These are phyloP conservation scores for Anthonomus grandis DNA, from an alignment of 1,140 invertebrate genomes.

Conservation along the genomic window DNA sequence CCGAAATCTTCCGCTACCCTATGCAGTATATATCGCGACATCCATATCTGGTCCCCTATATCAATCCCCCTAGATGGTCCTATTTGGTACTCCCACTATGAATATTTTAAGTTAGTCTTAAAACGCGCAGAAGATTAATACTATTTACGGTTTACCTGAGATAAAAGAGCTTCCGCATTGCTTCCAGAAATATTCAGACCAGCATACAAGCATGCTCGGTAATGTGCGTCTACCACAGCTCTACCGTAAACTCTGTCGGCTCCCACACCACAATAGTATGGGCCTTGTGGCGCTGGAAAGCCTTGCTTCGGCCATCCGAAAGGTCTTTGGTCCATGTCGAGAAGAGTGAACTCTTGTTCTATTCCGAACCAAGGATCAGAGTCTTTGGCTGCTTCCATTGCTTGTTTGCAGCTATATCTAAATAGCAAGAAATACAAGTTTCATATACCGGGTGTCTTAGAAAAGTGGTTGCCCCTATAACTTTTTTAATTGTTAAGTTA, in stretches of 20 bases:
- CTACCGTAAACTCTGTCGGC: constrained; percentile 90
- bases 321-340: constrained; percentile 85
- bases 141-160: too few relatives aligned
- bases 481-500: too few relatives aligned
- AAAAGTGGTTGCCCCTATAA: too few relatives aligned
- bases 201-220: constrained; percentile 78
- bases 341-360: constrained; percentile 88
- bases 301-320: constrained; percentile 95
- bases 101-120: too few relatives aligned
- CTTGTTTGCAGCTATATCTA: constrained; percentile 49
- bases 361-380: constrained; percentile 90
- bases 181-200: constrained; percentile 86
- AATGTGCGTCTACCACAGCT: constrained; percentile 91
- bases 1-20: too few relatives aligned
- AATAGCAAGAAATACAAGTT: neutral
- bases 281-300: constrained; percentile 87
- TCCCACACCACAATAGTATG: constrained; percentile 95
- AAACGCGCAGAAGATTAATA: too few relatives aligned
- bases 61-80: too few relatives aligned
- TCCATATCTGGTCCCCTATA: too few relatives aligned
- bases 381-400: constrained; percentile 65
- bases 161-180: constrained; percentile 93
- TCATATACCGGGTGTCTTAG: too few relatives aligned
- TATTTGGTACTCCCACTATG: too few relatives aligned
- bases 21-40: too few relatives aligned